These are phyloP conservation scores for Microtus montanus DNA, from an alignment of 2,113 vertebrate genomes.

Conservation along the genomic window DNA sequence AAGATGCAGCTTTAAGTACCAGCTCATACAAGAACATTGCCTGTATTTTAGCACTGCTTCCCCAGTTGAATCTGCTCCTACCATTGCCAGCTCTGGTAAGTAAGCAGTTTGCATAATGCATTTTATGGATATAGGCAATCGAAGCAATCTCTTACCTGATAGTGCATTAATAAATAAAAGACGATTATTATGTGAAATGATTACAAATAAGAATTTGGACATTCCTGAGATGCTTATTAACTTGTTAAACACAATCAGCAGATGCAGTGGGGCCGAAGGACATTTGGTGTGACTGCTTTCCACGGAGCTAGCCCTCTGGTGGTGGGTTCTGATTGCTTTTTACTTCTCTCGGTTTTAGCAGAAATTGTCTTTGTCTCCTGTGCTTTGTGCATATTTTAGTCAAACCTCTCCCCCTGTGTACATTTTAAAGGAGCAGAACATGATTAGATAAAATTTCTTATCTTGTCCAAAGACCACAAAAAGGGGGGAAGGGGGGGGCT, in stretches of 20 bases:
- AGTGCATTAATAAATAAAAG: neutral
- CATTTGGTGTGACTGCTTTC: neutral
- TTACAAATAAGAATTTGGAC: neutral
- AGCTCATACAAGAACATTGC: neutral
- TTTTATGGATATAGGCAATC: neutral
- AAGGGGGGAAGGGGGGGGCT: rapidly evolving
- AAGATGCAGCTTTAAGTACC: neutral
- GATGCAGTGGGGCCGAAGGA: neutral
- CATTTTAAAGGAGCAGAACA: neutral
- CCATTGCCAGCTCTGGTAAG: neutral
- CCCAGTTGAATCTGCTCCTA: neutral
- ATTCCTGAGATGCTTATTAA: neutral
- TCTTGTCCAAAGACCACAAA: neutral
- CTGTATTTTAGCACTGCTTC: neutral
- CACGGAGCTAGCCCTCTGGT: neutral
- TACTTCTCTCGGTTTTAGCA: conserved; percentile 51
- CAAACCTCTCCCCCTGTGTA: neutral
- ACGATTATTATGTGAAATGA: neutral
- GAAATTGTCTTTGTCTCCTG: conserved; percentile 57
- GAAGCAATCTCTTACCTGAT: neutral
- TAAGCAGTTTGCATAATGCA: neutral
- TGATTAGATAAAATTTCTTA: neutral
- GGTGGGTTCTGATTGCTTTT: neutral
- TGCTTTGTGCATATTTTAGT: neutral
- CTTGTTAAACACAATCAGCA: neutral